A percentile compares a stretch with the other conserved stretches of the same genome.
These are phyloP conservation scores for Danaus plexippus DNA, from an alignment of 1,140 invertebrate genomes.

Conservation along the genomic window DNA sequence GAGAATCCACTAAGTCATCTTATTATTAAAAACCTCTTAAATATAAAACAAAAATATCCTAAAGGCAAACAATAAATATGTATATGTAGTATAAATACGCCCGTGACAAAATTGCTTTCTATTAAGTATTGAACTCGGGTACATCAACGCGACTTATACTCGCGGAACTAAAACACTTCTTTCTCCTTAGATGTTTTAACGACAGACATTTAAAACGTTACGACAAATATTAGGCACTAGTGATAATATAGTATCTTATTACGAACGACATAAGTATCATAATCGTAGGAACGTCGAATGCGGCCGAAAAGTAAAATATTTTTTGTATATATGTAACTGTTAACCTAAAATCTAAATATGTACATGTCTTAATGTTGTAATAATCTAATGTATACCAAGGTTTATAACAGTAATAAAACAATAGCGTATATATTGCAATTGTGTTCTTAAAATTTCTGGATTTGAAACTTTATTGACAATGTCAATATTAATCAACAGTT, in stretches of 20 bases:
- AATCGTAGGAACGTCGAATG: constrained; percentile 8
- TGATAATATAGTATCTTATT: constrained; percentile 4
- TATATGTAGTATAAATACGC: too few relatives aligned
- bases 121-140: constrained; percentile 13
- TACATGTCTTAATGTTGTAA: constrained; percentile 6
- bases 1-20: too few relatives aligned
- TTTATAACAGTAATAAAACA: neutral
- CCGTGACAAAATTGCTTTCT: neutral
- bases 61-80: too few relatives aligned
- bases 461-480: too few relatives aligned
- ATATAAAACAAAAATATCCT: too few relatives aligned
- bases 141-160: constrained; percentile 23
- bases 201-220: constrained; percentile 38
- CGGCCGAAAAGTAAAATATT: constrained; percentile 3
- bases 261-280: too few relatives aligned
- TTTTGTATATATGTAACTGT: constrained; percentile 2
- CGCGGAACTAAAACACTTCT: constrained; percentile 52
- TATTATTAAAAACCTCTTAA: too few relatives aligned
- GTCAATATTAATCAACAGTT: too few relatives aligned
- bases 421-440: constrained; percentile 3
- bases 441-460: too few relatives aligned
- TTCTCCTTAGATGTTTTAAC: constrained; percentile 38
- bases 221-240: constrained; percentile 49
- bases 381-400: constrained; percentile 1
- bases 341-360: constrained; percentile 6